These are phyloP conservation scores for Drosophila tani DNA, from an alignment of 1,140 invertebrate genomes.

Conservation along the genomic window DNA sequence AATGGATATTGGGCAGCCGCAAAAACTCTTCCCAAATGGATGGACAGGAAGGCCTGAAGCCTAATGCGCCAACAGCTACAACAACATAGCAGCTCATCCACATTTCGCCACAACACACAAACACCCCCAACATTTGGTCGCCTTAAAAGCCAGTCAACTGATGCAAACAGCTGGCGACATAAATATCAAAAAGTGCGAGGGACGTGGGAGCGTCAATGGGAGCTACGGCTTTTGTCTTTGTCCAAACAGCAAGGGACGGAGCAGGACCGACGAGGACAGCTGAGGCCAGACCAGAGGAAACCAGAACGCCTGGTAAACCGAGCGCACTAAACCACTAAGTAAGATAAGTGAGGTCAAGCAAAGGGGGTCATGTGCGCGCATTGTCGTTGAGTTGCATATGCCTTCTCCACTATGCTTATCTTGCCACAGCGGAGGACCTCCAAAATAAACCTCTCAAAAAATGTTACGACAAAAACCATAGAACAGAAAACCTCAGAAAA, in stretches of 20 bases:
- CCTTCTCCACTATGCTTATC: slow-evolving; percentile 38
- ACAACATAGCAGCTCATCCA: slow-evolving; percentile 12
- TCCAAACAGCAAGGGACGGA: slow-evolving; percentile 8
- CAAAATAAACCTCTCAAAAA: slow-evolving; percentile 37
- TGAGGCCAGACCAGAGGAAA: slow-evolving; percentile 14
- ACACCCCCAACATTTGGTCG: slow-evolving; percentile 63
- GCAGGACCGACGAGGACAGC: slow-evolving; percentile 1
- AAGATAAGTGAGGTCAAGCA: slow-evolving; percentile 83
- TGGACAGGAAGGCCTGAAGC: slow-evolving; percentile 56
- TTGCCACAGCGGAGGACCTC: slow-evolving; percentile 30
- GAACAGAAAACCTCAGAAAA: slow-evolving; percentile 56
- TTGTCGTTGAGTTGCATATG: slow-evolving; percentile 58
- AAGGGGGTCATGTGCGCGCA: slow-evolving; percentile 83
- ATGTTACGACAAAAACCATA: slow-evolving; percentile 18
- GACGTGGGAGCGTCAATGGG: slow-evolving; percentile 13
- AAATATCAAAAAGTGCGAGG: slow-evolving; percentile 60
- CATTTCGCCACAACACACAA: slow-evolving; percentile 37
- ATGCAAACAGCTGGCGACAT: slow-evolving; percentile 81
- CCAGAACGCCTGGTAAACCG: slow-evolving; percentile 26
- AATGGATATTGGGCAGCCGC: slow-evolving; percentile 54
- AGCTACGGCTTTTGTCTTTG: slow-evolving; percentile 58
- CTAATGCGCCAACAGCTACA: slow-evolving; percentile 71
- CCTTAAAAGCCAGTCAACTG: slow-evolving; percentile 82
- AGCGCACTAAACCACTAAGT: slow-evolving; percentile 78
- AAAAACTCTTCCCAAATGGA: slow-evolving; percentile 51